Conservation (phyloP, 2,888 invertebrate species). For the Caenorhabditis sp. region DNA sequence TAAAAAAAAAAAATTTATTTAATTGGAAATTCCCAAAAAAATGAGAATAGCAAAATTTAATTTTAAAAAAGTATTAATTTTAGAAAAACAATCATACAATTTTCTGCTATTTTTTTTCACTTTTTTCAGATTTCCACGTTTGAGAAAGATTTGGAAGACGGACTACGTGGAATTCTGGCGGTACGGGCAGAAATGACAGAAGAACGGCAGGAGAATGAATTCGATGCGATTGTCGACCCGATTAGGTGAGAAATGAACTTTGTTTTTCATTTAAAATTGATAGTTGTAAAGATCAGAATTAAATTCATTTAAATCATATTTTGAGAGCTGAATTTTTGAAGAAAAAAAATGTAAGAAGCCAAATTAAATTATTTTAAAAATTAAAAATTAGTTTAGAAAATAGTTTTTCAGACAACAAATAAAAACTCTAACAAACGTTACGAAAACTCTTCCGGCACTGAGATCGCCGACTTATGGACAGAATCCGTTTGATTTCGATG, state of each 20-base stretch:
- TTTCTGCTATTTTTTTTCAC: background rate
- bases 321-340: too few species aligned
- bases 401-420: slow-evolving; percentile 69
- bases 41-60: background rate
- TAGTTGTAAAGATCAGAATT: too few species aligned
- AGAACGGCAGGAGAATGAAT: slow-evolving; percentile 62
- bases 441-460: slow-evolving; percentile 44
- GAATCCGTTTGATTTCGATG: slow-evolving; percentile 47
- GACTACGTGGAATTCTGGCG: slow-evolving; percentile 69
- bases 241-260: slow-evolving; percentile 53
- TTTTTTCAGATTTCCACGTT: slow-evolving; percentile 64
- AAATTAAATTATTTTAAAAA: too few species aligned
- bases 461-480: background rate
- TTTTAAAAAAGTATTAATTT: too few species aligned
- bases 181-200: slow-evolving; percentile 62
- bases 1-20: background rate
- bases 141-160: slow-evolving; percentile 73
- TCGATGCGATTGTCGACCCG: slow-evolving; percentile 74
- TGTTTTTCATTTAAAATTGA: too few species aligned
- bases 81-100: too few species aligned
- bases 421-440: slow-evolving; percentile 66
- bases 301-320: too few species aligned
- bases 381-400: background rate
- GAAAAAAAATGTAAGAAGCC: background rate
- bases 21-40: background rate